Evolutionary conservation across 2,797 vertebrate species (phyloP).

Genomic region (Pseudomugil gertrudae): DNA sequence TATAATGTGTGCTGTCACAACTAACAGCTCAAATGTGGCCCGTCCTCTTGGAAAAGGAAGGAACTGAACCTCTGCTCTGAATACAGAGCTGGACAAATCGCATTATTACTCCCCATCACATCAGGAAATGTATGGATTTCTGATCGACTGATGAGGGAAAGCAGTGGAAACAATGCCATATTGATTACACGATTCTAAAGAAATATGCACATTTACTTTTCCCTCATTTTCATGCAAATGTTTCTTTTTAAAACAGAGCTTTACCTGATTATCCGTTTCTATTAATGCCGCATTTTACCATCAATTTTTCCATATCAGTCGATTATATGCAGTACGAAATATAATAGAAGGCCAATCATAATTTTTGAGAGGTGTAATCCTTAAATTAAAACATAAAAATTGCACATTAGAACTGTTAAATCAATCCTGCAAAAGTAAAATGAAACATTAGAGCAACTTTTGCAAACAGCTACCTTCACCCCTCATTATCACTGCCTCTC

Average conservation of each 20-base stretch:
- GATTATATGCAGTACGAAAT: background rate
- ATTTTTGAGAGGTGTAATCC: background rate
- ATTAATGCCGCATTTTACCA: background rate
- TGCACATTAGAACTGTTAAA: background rate
- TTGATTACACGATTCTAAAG: background rate
- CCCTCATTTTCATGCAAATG: background rate
- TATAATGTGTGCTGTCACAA: conserved; percentile 46
- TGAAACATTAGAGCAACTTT: background rate
- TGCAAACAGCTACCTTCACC: background rate
- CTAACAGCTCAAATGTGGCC: conserved; percentile 31
- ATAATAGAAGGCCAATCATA: background rate
- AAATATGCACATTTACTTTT: background rate
- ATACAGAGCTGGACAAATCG: conserved; percentile 27
- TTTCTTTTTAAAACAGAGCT: background rate
- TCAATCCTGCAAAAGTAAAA: background rate
- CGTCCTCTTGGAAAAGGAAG: conserved; percentile 48
- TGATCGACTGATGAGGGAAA: conserved; percentile 37
- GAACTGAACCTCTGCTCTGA: conserved; percentile 67
- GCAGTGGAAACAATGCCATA: background rate
- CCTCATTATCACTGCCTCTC: conserved; percentile 12
- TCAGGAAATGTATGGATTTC: conserved; percentile 44
- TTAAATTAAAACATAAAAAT: background rate
- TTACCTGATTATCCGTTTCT: background rate
- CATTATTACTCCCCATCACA: conserved; percentile 43
- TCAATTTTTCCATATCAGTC: background rate